These are phyloP conservation scores for Alethe diademata DNA, from an alignment of 2,113 vertebrate species.

Conservation along the genomic window DNA sequence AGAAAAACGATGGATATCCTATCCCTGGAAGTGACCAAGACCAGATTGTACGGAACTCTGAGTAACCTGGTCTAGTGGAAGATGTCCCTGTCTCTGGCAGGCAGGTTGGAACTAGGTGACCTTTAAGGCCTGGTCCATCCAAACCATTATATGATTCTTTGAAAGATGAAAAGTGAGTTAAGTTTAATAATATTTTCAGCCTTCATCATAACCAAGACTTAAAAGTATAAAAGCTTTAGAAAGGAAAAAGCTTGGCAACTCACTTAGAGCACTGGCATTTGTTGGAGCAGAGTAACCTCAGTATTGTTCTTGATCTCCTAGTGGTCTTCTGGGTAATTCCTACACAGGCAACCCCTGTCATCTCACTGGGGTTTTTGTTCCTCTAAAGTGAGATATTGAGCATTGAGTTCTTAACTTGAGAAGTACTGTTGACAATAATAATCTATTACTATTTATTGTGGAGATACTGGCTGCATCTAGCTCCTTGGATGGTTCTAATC, in stretches of 20 bases:
- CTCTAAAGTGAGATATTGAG: not conserved
- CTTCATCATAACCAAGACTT: not conserved
- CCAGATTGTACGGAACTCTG: not conserved
- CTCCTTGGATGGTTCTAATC: not conserved
- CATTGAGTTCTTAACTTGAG: not conserved
- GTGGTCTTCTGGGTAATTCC: not conserved
- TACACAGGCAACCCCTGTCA: not conserved
- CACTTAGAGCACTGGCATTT: not conserved
- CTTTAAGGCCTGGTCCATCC: not conserved
- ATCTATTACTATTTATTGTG: not conserved
- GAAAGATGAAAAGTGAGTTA: not conserved
- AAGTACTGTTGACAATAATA: not conserved
- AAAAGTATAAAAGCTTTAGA: not conserved
- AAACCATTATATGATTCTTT: not conserved
- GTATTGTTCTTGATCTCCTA: not conserved
- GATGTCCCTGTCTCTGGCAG: not conserved
- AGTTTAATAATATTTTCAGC: not conserved
- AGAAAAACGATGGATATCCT: not conserved
- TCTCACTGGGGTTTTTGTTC: not conserved
- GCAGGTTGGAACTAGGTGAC: not conserved
- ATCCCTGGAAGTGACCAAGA: not conserved
- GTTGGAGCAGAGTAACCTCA: not conserved
- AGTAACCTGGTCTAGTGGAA: not conserved
- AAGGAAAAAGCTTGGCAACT: not conserved
- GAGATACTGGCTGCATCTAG: not conserved